A percentile compares a stretch with the other conserved stretches of the same genome.
These are phyloP conservation scores for Palythoa caribaeorum DNA, from an alignment of 92 coral and sea anemone genomes.

Conservation along the genomic window DNA sequence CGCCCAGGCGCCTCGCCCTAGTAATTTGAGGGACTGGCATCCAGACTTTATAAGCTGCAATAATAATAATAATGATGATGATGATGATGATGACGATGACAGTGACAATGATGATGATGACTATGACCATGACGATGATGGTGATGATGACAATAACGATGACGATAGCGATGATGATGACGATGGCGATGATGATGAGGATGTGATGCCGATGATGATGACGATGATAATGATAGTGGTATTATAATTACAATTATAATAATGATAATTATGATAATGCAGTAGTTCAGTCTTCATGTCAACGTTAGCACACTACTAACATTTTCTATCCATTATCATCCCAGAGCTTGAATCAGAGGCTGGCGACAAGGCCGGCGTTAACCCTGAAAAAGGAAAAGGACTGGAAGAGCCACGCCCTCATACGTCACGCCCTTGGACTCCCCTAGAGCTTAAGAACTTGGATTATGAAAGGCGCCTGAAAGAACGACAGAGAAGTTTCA, in stretches of 20 bases:
- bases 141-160: neutral
- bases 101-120: too few relatives aligned
- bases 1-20: too few relatives aligned
- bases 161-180: neutral
- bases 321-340: neutral
- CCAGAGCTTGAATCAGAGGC: conserved; percentile 67
- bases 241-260: neutral
- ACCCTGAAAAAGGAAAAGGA: conserved; percentile 28
- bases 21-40: too few relatives aligned
- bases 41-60: too few relatives aligned
- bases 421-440: conserved; percentile 90
- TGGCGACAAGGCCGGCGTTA: conserved; percentile 46
- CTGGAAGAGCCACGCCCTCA: conserved; percentile 54
- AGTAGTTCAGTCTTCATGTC: neutral
- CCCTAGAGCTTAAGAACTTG: conserved; percentile 73
- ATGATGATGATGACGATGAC: too few relatives aligned
- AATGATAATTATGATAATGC: neutral
- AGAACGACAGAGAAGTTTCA: conserved; percentile 56
- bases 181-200: neutral
- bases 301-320: neutral
- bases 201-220: neutral
- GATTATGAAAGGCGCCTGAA: conserved; percentile 74
- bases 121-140: neutral
- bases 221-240: too few relatives aligned
- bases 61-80: too few relatives aligned